phyloP scores from a whole-genome alignment of 2,888 invertebrate genomes.

The Lagria hirta region DNA sequence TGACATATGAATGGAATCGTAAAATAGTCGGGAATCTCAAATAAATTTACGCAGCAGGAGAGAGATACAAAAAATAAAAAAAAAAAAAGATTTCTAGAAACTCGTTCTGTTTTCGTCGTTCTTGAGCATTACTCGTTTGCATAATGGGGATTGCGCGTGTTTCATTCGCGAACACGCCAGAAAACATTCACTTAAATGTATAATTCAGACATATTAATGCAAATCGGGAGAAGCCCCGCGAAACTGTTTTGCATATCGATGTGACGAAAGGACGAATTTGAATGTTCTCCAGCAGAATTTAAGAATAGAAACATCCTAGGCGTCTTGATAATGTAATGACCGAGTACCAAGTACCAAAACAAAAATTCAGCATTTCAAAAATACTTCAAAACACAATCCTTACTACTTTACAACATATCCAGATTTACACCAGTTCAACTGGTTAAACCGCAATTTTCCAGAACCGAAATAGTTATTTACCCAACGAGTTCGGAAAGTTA shows the following conservation, averaged over 20 bases:
- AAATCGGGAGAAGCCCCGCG: conserved; percentile 26
- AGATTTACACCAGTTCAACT: too few species aligned
- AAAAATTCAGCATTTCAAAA: too few species aligned
- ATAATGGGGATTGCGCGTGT: conserved; percentile 24
- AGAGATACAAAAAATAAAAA: conserved; percentile 10
- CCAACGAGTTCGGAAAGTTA: too few species aligned
- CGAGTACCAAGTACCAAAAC: too few species aligned
- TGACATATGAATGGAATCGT: conserved; percentile 21
- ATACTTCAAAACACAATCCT: too few species aligned
- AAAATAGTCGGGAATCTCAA: conserved; percentile 14
- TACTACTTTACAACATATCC: too few species aligned
- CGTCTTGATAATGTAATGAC: too few species aligned
- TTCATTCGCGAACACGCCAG: conserved; percentile 23
- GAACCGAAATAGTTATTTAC: too few species aligned
- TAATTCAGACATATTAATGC: conserved; percentile 33
- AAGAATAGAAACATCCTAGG: too few species aligned
- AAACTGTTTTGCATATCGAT: conserved; percentile 33
- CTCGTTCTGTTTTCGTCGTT: too few species aligned
- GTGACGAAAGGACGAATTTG: conserved; percentile 19
- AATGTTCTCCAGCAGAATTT: conserved; percentile 9
- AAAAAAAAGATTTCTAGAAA: conserved; percentile 20
- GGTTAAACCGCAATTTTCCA: too few species aligned
- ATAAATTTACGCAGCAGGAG: conserved; percentile 9
- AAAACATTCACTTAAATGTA: conserved; percentile 31
- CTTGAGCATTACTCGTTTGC: conserved; percentile 18